Evolutionary conservation across 2,113 vertebrate species (phyloP).

Genomic region (Sinocyclocheilus maitianheensis): DNA sequence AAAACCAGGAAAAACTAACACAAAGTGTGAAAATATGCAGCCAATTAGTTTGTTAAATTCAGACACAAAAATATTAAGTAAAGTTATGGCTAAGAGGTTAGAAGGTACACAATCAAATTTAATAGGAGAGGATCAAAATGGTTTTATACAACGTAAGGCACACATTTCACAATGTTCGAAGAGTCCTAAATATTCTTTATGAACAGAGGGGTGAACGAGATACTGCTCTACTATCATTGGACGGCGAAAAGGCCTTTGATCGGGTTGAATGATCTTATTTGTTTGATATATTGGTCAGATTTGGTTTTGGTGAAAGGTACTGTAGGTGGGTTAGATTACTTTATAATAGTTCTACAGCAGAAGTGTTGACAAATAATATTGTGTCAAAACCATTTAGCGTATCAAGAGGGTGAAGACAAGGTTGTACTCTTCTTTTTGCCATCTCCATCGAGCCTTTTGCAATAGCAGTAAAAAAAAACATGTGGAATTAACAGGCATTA

Average conservation of each 20-base stretch:
- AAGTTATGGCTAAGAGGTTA: too few species aligned
- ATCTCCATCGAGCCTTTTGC: neutral
- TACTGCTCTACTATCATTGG: neutral
- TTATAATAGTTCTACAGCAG: neutral
- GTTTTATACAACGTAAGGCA: too few species aligned
- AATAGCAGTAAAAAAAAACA: neutral
- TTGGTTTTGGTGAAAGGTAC: neutral
- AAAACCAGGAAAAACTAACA: too few species aligned
- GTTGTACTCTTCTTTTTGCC: neutral
- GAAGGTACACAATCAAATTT: too few species aligned
- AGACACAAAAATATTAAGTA: too few species aligned
- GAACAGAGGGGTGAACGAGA: neutral
- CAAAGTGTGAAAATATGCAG: too few species aligned
- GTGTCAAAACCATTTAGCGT: neutral
- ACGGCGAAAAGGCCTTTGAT: neutral
- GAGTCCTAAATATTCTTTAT: too few species aligned
- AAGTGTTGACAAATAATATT: neutral
- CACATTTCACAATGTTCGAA: too few species aligned
- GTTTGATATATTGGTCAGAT: neutral
- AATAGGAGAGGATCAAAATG: too few species aligned
- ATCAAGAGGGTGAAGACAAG: neutral
- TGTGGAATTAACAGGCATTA: neutral
- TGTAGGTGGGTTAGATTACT: constrained; percentile 11
- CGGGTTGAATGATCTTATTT: neutral
- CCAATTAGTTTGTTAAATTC: too few species aligned